Evolutionary conservation across 2,888 invertebrate species (phyloP).

Genomic region (Notodonta dromedarius): DNA sequence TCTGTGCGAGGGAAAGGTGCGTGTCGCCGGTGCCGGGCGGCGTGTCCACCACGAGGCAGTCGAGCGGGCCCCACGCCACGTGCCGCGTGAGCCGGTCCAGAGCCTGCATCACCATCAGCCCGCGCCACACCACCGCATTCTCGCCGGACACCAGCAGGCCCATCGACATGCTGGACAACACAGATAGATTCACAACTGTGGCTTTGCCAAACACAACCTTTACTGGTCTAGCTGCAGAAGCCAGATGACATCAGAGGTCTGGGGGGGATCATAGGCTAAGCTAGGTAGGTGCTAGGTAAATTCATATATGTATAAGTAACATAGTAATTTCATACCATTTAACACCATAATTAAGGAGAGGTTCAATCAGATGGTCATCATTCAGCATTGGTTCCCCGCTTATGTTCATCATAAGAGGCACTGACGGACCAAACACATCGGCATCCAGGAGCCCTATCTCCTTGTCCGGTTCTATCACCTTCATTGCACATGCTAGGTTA

Average conservation of each 20-base stretch:
- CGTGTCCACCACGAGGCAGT: constrained; percentile 96
- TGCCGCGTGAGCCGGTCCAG: constrained; percentile 92
- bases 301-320: neutral
- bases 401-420: constrained; percentile 98
- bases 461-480: constrained; percentile 85
- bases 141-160: constrained; percentile 94
- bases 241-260: too few species aligned
- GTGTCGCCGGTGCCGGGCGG: constrained; percentile 99
- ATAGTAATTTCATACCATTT: constrained; percentile 89
- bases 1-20: constrained; percentile 95
- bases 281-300: neutral
- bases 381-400: constrained; percentile 91
- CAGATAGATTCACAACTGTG: too few species aligned
- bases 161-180: constrained; percentile 93
- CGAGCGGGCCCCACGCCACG: constrained; percentile 94
- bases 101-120: constrained; percentile 98
- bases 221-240: neutral
- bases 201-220: neutral
- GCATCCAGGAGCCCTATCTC: constrained; percentile 95
- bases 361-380: constrained; percentile 92
- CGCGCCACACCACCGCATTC: constrained; percentile 96
- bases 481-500: constrained; percentile 93
- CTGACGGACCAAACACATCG: constrained; percentile 97
- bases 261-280: too few species aligned
- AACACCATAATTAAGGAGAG: constrained; percentile 94